These are phyloP conservation scores for Chascanopsetta lugubris DNA, from an alignment of 2,113 vertebrate species.

Conservation along the genomic window DNA sequence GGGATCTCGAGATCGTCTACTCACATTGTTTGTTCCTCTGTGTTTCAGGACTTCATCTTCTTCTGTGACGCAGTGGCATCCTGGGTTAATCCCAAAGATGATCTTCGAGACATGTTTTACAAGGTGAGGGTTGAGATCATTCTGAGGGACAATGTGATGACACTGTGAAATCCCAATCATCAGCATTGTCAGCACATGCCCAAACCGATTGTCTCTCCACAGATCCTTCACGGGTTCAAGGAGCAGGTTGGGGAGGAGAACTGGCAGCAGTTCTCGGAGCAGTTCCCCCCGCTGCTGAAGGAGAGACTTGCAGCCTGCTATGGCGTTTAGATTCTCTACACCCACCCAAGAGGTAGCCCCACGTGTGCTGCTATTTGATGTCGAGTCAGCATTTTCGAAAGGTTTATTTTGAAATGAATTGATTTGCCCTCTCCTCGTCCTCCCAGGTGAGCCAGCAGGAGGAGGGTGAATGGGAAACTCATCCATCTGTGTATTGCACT, in stretches of 20 bases:
- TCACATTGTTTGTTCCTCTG: not conserved
- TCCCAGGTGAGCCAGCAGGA: slow-evolving; percentile 84
- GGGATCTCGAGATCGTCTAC: not conserved
- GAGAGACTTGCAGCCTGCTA: slow-evolving; percentile 93
- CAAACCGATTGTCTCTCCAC: not conserved
- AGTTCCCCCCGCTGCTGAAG: slow-evolving; percentile 93
- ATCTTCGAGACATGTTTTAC: slow-evolving; percentile 95
- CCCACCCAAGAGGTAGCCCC: slow-evolving; percentile 58
- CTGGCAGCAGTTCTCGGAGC: slow-evolving; percentile 95
- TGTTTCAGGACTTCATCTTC: slow-evolving; percentile 91
- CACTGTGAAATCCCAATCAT: too few relatives aligned
- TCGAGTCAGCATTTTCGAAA: not conserved
- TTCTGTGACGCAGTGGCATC: slow-evolving; percentile 95
- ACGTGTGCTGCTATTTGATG: not conserved
- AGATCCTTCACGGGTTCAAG: slow-evolving; percentile 95
- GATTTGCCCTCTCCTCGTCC: not conserved
- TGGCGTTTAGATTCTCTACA: slow-evolving; percentile 85
- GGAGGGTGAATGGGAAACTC: slow-evolving; percentile 89
- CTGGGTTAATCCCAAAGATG: slow-evolving; percentile 94
- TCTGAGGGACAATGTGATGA: not conserved
- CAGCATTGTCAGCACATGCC: too few relatives aligned
- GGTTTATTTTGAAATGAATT: not conserved
- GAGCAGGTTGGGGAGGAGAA: slow-evolving; percentile 95
- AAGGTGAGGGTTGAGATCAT: slow-evolving; percentile 79
- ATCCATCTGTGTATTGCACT: slow-evolving; percentile 90